Base-by-base conservation (phyloP, 2,113 vertebrate genomes). In the Clarias batrachus region DNA sequence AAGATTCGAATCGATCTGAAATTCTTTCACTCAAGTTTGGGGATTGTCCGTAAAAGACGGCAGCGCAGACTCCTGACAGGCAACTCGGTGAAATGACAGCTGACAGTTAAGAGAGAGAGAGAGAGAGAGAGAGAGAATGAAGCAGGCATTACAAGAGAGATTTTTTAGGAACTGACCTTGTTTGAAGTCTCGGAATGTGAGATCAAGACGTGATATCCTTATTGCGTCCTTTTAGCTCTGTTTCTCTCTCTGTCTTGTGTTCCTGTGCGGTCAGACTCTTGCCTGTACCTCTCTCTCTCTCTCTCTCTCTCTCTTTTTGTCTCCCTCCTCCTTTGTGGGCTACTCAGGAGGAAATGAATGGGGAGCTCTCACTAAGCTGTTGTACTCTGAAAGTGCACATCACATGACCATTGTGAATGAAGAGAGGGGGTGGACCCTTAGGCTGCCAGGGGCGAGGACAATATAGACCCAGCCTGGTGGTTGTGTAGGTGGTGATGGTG, bases 311-410 rank as follows among this genome's bases (percentile, higher is more conserved):
- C 52, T 83, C 10, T 80, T 74, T 84, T 76, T 11, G 37, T 86
- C 62, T 86, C 88, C 77, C 86, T 86, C 89, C 89, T 89, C 84
- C 84, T 79, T 87, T 16, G 52, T 81, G 59, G 87, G 81, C 87
- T 86, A 86, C 89, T 89, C 88, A 85, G 86, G 86, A 89, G 86
- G 88, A 89, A 89, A 89, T 89, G 89, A 89, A 89, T 89, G 89
- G 89, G 87, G 76, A 73, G 84, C 89, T 86, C 84, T 85, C 89
- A 89, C 86, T 33, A 85, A 87, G 86, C 86, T 80, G 89, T 89
- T 89, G 80, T 89, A 89, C 86, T 89, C 89, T 83, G 79, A 87
- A 79, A 86, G 66, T 87, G 77, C 63, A 70, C 74, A 85, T 89
- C 89, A 89, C 89, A 87, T 89, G 89, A 89, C 89, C 81, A 87